These are phyloP conservation scores for Halictus ligatus DNA, from an alignment of 2,888 invertebrate species.

Conservation along the genomic window DNA sequence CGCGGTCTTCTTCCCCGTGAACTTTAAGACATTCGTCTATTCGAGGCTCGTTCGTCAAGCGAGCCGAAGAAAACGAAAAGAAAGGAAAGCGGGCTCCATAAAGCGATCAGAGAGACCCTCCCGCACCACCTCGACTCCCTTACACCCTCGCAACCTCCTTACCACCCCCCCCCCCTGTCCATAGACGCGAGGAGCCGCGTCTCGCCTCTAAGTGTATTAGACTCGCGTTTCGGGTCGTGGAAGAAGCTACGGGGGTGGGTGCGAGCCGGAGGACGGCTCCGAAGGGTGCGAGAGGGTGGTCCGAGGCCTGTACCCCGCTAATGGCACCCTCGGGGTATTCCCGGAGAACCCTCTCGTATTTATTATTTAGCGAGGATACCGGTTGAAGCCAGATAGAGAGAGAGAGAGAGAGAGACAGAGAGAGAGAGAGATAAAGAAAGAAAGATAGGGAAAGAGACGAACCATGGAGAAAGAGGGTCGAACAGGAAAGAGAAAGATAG, in stretches of 20 bases:
- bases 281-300: conserved; percentile 72
- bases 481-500: conserved; percentile 30
- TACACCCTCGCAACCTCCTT: neutral
- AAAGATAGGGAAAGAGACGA: conserved; percentile 42
- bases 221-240: conserved; percentile 76
- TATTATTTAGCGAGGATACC: conserved; percentile 82
- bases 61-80: conserved; percentile 48
- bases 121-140: conserved; percentile 63
- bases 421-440: conserved; percentile 41
- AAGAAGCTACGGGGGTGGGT: conserved; percentile 60
- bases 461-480: neutral
- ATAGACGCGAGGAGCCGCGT: conserved; percentile 72
- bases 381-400: conserved; percentile 64
- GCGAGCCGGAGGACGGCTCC: conserved; percentile 64
- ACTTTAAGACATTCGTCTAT: conserved; percentile 65
- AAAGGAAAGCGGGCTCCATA: conserved; percentile 65
- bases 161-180: conserved; percentile 30
- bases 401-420: conserved; percentile 34
- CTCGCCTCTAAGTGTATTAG: conserved; percentile 81
- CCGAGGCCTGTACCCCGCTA: conserved; percentile 81
- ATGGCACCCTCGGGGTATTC: conserved; percentile 84
- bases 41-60: conserved; percentile 50
- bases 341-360: conserved; percentile 82
- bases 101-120: conserved; percentile 68
- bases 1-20: conserved; percentile 39